phyloP scores from a whole-genome alignment of 2,797 vertebrate species.

The Sebastolobus altivelis region DNA sequence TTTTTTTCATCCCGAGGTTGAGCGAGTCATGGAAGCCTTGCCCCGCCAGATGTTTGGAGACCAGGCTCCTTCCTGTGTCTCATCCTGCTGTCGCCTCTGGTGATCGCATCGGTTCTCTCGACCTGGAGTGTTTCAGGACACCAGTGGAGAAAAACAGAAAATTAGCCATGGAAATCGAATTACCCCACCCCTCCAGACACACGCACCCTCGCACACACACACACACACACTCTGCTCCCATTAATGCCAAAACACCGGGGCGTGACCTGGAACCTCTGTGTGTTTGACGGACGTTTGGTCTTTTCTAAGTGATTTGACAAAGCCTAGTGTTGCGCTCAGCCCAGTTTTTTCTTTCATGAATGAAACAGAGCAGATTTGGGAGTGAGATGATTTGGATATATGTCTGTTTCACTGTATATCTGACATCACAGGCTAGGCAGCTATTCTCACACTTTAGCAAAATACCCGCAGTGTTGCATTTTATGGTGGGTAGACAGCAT shows the following conservation, averaged over 20 bases:
- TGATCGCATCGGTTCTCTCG: slow-evolving; percentile 66
- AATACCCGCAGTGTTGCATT: slow-evolving; percentile 62
- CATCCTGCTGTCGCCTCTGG: slow-evolving; percentile 83
- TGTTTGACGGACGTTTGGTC: slow-evolving; percentile 67
- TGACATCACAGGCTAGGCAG: slow-evolving; percentile 32
- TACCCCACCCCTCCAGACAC: slow-evolving; percentile 69
- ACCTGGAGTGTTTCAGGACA: slow-evolving; percentile 79
- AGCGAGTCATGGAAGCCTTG: slow-evolving; percentile 79
- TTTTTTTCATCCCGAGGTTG: slow-evolving; percentile 73
- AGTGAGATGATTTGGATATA: slow-evolving; percentile 20
- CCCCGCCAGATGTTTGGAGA: slow-evolving; percentile 87
- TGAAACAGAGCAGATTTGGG: slow-evolving; percentile 44
- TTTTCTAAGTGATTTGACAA: slow-evolving; percentile 66
- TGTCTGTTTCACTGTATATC: slow-evolving; percentile 45
- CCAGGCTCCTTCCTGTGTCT: slow-evolving; percentile 85
- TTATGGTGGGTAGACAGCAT: slow-evolving; percentile 57
- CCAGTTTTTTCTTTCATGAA: slow-evolving; percentile 28
- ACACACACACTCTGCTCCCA: slow-evolving; percentile 62
- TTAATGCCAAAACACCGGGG: slow-evolving; percentile 68
- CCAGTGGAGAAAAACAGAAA: slow-evolving; percentile 72
- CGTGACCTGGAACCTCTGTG: slow-evolving; percentile 74
- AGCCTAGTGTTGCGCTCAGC: slow-evolving; percentile 49
- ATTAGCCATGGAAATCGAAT: slow-evolving; percentile 81
- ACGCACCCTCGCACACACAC: slow-evolving; percentile 18
- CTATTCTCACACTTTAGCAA: slow-evolving; percentile 58